Base-by-base conservation (phyloP, 2,888 invertebrate species). In the Caenorhabditis panamensis region DNA sequence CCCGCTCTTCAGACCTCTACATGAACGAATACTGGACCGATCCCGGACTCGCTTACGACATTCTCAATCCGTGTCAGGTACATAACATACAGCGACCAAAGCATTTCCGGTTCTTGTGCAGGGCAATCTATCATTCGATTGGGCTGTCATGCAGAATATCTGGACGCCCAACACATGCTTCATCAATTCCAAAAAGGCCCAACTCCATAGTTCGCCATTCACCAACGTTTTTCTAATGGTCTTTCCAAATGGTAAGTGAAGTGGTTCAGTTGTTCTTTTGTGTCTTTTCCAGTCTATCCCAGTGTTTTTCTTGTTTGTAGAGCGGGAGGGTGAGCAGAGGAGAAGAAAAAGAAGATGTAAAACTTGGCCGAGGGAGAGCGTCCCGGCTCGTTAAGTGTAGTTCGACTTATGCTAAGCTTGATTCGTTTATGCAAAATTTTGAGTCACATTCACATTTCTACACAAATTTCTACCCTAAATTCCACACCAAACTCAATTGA, bases 21-120 rank as follows among this genome's bases (percentile, higher is more conserved):
- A 88, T 91, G 78, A 91, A 91, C 79, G 91, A 91, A 78, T 89
- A 89, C 67, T 91, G 91, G 91, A 87, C 85, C 22, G 91, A 91
- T 77, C 90, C 90, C 8, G 89, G 88, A 1, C 75, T 91, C 28
- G 83, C 86, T 13, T 91, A 89, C 79, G 86, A 84, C 61, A 83
- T 87, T 61, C 83, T 90, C 82, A 86, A 90, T 66, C 91, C 91
- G 1, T 91, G 91, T 80, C 90, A 91, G 72, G 79, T 79, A 59
- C 31, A 31, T 31, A 31, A 4, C 5, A 6, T 31, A 9, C 31
- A 6, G 4, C 9, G 5, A 4, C 31, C 4, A 31, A 9, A 31
- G 9, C 4, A 31, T 6, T 31, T 31, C 5, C 9, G 31, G 4
- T 9, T 6, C 9, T 36, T 79, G 18, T 73, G 49, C 54, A 81